Base-by-base conservation (phyloP, 2,888 invertebrate genomes). In the Habroteleia sp. region DNA sequence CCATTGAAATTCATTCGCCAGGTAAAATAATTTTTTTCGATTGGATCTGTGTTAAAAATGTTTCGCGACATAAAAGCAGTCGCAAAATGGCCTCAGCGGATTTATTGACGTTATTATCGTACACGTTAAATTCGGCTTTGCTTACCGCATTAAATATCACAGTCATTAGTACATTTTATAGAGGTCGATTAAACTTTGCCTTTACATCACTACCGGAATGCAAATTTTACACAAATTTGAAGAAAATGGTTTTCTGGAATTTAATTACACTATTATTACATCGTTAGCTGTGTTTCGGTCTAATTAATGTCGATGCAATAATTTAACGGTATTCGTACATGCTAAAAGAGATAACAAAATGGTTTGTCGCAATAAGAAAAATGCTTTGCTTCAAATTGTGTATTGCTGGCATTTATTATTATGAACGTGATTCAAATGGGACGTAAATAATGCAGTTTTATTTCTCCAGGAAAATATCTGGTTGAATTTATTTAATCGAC, bases 71-170 rank as follows among this genome's bases (percentile, higher is more conserved):
- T 54, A 37, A 54, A 42, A 33, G 50, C 29, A 35, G 27, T 48
- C 29, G 23, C 41, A 42, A 63, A 52, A 42, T 25, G 69, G 27
- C 33, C 23, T 42, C 46, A 66, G 33, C 62, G 46, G 56, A 76
- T 76, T 76, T 68, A 77, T 77, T 35, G 71, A 50, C 62, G 41
- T 71, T 62, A 73, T 76, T 73, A 76, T 63, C 69, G 54, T 13
- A 35, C 23, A 46, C 71, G 37, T 71, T 74, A 74, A 74, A 66
- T 74, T 72, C 29, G 58, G 54, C 72, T 65, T 58, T 60, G 46
- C 73, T 72, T 65, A 62, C 63, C 52, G 54, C 69, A 76, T 76
- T 73, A 76, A 76, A 76, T 73, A 76, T 76, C 41, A 46, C 63
- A 68, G 63, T 68, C 72, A 68, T 76, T 73, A 73, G 63, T 60